Evolutionary conservation across 1,140 invertebrate species (phyloP), one percentile per base, ranked within the genome.

Genomic region (Zaprionus taronus): DNA sequence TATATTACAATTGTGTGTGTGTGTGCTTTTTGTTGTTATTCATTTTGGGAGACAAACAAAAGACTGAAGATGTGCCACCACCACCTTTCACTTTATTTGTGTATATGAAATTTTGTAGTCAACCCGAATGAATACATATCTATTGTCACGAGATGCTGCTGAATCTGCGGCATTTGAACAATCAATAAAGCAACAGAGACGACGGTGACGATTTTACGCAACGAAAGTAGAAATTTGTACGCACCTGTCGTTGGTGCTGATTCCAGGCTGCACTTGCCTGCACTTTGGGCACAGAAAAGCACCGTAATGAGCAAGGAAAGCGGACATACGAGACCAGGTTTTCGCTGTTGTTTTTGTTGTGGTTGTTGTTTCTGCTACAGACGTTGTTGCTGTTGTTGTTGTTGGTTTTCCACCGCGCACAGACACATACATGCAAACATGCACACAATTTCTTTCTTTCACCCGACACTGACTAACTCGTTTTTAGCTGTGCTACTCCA

Each of bases 301-400:
- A 62, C 86, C 80, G 80, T 83, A 90, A 89, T 90, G 55, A 89
- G 85, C 79, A 83, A 90, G 84, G 85, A 89, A 89, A 89, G 84
- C 84, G 84, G 84, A 90, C 83, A 77, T 84, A 80, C 77, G 84
- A 81, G 83, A 90, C 81, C 81, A 81, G 85, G 53, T 77, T 79
- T 58, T 84, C 63, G 72, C 44, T 71, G 74, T 56, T 81, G 20
- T 57, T 66, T 28, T 60, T 77, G 63, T 34, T 70, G 55, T 77
- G 60, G 57, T 44, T 60, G 61, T 66, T 68, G 17, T 58, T 69
- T 49, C 49, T 81, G 58, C 44, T 70, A 53, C 63, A 28, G 65
- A 38, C 53, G 9, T 6, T 17, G 14, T 28, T 26, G 24, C 0
- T 34, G 31, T 22, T 36, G 36, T 47, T 38, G 36, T 73, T 76